Percentiles rank a stretch among this genome's conserved stretches.
phyloP scores from a whole-genome alignment of 2,888 invertebrate species.

The Drosophila barbarae region DNA sequence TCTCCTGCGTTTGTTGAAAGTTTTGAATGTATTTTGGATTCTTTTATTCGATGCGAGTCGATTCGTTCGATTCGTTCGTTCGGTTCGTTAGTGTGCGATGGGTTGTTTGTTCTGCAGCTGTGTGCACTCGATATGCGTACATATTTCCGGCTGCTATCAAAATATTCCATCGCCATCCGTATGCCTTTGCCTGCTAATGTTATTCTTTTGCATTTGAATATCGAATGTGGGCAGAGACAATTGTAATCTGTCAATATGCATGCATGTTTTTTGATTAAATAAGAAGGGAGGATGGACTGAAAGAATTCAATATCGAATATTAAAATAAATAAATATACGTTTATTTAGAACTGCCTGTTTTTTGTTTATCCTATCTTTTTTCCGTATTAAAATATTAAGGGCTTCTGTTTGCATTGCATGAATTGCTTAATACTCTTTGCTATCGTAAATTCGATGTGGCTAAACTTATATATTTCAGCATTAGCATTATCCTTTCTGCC shows the following conservation, averaged over 20 bases:
- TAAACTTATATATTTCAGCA: slow-evolving; percentile 1
- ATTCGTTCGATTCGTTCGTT: slow-evolving; percentile 3
- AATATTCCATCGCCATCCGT: slow-evolving; percentile 28
- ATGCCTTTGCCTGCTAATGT: slow-evolving; percentile 31
- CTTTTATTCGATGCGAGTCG: slow-evolving; percentile 19
- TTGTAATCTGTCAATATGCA: slow-evolving; percentile 28
- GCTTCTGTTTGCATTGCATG: slow-evolving; percentile 14
- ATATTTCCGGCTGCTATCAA: slow-evolving; percentile 28
- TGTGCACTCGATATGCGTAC: slow-evolving; percentile 14
- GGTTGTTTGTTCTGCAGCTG: slow-evolving; percentile 29
- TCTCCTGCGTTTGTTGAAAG: slow-evolving; percentile 53
- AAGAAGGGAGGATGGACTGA: background rate
- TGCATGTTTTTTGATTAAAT: slow-evolving; percentile 32
- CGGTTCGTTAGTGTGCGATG: slow-evolving; percentile 41
- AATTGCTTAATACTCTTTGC: slow-evolving; percentile 7
- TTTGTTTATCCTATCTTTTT: background rate
- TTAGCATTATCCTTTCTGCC: slow-evolving; percentile 4
- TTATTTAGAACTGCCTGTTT: background rate
- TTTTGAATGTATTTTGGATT: slow-evolving; percentile 51
- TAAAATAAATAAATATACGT: slow-evolving; percentile 22
- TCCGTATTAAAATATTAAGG: background rate
- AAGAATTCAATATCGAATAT: slow-evolving; percentile 15
- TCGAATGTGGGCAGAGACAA: slow-evolving; percentile 16
- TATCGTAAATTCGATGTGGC: slow-evolving; percentile 6
- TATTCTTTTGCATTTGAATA: slow-evolving; percentile 31